These are phyloP conservation scores for Drosophila nr. medialis DNA, from an alignment of 2,888 invertebrate species.

Conservation along the genomic window DNA sequence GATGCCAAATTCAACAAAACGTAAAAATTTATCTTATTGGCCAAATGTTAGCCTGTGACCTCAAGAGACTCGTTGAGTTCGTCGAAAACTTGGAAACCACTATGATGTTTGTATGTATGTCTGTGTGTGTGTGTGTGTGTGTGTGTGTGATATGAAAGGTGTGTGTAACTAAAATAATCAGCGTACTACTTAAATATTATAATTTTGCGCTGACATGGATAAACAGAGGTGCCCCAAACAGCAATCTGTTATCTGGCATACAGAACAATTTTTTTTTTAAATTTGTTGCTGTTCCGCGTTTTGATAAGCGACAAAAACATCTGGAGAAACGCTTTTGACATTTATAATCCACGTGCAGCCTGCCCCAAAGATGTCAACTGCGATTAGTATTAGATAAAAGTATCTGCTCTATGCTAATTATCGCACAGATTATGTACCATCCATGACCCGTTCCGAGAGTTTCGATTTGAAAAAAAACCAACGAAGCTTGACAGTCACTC, in stretches of 20 bases:
- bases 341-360: conserved; percentile 40
- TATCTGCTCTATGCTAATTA: conserved; percentile 30
- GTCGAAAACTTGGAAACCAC: background rate
- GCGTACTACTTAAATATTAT: conserved; percentile 14
- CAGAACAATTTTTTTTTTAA: conserved; percentile 33
- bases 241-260: conserved; percentile 39
- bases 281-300: conserved; percentile 18
- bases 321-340: conserved; percentile 18
- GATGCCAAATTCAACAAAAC: background rate
- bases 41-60: background rate
- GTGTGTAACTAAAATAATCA: conserved; percentile 34
- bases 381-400: conserved; percentile 32
- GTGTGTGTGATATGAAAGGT: background rate
- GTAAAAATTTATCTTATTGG: background rate
- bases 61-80: background rate
- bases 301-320: conserved; percentile 33
- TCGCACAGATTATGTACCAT: conserved; percentile 14
- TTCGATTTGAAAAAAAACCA: conserved; percentile 26
- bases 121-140: background rate
- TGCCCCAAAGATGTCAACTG: conserved; percentile 10
- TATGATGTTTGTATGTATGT: background rate
- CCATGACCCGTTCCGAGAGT: conserved; percentile 3
- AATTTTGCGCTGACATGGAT: conserved; percentile 43
- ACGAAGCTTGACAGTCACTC: conserved; percentile 47
- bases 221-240: conserved; percentile 41